These are phyloP conservation scores for Limonius californicus DNA, from an alignment of 1,140 invertebrate species.

Conservation along the genomic window DNA sequence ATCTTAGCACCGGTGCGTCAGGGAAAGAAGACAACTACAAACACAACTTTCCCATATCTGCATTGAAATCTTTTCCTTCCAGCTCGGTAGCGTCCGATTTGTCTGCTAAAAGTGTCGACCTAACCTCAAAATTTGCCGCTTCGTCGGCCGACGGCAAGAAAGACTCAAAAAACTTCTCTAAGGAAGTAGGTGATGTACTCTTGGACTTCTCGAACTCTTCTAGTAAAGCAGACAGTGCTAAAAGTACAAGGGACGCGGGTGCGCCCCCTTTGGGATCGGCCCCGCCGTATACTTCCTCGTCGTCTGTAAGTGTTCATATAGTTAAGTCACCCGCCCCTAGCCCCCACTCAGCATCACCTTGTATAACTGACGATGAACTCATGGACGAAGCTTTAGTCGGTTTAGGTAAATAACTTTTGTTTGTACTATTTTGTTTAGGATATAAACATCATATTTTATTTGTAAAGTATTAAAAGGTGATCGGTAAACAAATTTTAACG, in stretches of 20 bases:
- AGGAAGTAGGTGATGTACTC: slow-evolving; percentile 28
- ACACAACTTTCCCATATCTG: slow-evolving; percentile 19
- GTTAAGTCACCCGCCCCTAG: slow-evolving; percentile 74
- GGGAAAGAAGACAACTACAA: slow-evolving; percentile 16
- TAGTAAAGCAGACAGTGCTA: slow-evolving; percentile 2
- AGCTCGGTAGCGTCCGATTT: slow-evolving; percentile 10
- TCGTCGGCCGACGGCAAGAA: slow-evolving; percentile 36
- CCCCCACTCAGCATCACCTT: slow-evolving; percentile 73
- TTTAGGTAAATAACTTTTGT: slow-evolving; percentile 56
- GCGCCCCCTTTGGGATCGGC: slow-evolving; percentile 23
- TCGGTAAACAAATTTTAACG: background rate
- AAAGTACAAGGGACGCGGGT: background rate
- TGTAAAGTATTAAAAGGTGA: slow-evolving; percentile 6
- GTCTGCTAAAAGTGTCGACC: slow-evolving; percentile 28
- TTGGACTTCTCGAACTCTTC: slow-evolving; percentile 35
- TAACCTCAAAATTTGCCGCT: slow-evolving; percentile 40
- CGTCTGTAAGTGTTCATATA: slow-evolving; percentile 71
- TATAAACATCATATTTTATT: background rate
- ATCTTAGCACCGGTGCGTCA: background rate
- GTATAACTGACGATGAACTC: slow-evolving; percentile 81
- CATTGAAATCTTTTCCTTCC: slow-evolving; percentile 19
- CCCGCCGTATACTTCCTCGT: slow-evolving; percentile 55
- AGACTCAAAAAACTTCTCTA: slow-evolving; percentile 28
- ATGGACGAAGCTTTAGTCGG: slow-evolving; percentile 84
- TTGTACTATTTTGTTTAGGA: slow-evolving; percentile 1